phyloP scores from a whole-genome alignment of 2,888 invertebrate species.

The Cotesia congregata region DNA sequence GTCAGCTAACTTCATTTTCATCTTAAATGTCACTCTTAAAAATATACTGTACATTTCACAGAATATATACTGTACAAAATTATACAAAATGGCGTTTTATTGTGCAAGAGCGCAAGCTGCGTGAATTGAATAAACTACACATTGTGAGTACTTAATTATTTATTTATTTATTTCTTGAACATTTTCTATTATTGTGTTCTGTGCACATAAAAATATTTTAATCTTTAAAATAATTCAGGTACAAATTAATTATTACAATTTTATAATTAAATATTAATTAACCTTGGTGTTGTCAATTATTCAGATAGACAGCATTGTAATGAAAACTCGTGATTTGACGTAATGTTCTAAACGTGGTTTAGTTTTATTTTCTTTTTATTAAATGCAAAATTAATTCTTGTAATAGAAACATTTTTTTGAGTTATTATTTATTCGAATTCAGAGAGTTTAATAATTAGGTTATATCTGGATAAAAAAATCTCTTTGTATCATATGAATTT shows the following conservation, averaged over 20 bases:
- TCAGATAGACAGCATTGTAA: neutral
- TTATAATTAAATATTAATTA: neutral
- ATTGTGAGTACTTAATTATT: neutral
- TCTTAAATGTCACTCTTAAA: no score
- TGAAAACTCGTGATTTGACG: neutral
- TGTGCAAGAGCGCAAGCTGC: neutral
- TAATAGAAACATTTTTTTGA: no score
- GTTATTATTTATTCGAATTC: no score
- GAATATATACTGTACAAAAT: neutral
- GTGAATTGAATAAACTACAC: neutral
- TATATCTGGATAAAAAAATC: slow-evolving; percentile 3
- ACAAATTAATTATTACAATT: neutral
- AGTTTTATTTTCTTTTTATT: neutral
- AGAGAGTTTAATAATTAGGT: neutral
- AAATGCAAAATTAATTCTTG: no score
- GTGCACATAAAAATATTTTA: neutral
- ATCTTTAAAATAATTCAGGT: neutral
- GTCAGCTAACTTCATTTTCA: no score
- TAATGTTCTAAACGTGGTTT: neutral
- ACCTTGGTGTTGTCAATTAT: neutral
- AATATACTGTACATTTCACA: neutral
- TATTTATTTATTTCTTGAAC: neutral
- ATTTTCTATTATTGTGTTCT: neutral
- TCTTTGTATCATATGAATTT: slow-evolving; percentile 25
- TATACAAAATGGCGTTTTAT: neutral